A percentile compares a stretch with the other conserved stretches of the same genome.
These are phyloP conservation scores for Heliconius erato DNA, from an alignment of 2,888 invertebrate genomes.

Conservation along the genomic window DNA sequence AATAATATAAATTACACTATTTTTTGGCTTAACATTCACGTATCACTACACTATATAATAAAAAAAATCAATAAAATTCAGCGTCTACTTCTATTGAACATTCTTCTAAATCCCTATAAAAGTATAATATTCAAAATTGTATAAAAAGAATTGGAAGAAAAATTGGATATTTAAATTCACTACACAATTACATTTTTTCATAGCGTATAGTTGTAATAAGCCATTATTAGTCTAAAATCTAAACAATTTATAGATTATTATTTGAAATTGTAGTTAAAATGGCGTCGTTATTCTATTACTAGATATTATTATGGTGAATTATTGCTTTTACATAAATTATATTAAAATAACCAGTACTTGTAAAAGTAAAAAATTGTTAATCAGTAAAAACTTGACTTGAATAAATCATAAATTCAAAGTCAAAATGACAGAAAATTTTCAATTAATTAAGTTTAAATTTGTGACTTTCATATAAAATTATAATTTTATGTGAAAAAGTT, in stretches of 20 bases:
- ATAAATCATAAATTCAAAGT: background rate
- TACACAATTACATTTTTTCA: background rate
- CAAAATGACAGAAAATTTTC: background rate
- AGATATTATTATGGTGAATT: background rate
- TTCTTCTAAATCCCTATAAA: conserved; percentile 11
- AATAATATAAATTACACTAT: background rate
- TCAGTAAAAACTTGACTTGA: background rate
- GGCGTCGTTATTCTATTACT: background rate
- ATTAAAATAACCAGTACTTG: background rate
- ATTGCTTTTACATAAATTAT: background rate
- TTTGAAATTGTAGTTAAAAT: background rate
- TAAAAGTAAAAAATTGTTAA: too few relatives aligned
- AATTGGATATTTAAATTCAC: background rate
- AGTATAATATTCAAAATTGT: background rate
- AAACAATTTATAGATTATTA: background rate
- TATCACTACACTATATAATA: background rate
- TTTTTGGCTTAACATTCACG: background rate
- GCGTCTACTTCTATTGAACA: background rate
- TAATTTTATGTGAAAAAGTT: background rate
- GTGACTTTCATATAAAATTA: background rate
- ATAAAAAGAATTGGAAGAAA: conserved; percentile 17
- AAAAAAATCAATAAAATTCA: conserved; percentile 3
- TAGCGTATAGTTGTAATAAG: background rate
- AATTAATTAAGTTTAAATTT: background rate
- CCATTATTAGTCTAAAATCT: background rate